phyloP scores from a whole-genome alignment of 1,140 invertebrate species.

The Uloborus diversus region DNA sequence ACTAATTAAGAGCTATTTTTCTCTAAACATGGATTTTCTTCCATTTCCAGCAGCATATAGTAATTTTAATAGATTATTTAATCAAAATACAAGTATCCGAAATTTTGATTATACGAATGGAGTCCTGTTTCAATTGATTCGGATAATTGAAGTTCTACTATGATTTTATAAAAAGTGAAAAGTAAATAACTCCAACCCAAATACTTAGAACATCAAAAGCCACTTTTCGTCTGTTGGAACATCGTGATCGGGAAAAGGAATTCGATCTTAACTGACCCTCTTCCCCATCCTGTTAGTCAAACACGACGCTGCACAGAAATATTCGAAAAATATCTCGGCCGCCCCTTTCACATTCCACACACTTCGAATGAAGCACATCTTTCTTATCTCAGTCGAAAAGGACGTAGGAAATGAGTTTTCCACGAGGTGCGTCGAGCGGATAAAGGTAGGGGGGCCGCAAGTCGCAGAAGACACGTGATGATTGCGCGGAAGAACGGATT shows the following conservation, averaged over 20 bases:
- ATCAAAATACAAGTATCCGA: too few relatives aligned
- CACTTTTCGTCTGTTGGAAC: neutral
- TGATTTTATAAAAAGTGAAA: too few relatives aligned
- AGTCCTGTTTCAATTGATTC: too few relatives aligned
- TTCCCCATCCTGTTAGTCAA: constrained; percentile 10
- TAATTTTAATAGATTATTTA: too few relatives aligned
- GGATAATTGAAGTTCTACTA: too few relatives aligned
- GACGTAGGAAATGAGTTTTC: constrained; percentile 39
- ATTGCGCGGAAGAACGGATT: constrained; percentile 40
- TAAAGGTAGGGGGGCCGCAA: constrained; percentile 1
- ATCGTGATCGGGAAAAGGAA: constrained; percentile 39
- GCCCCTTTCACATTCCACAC: neutral
- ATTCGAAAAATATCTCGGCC: neutral
- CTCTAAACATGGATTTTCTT: too few relatives aligned
- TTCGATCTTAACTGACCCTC: constrained; percentile 29
- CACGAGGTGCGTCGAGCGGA: constrained; percentile 31
- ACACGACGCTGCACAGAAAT: constrained; percentile 6
- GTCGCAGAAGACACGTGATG: constrained; percentile 17
- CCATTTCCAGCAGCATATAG: too few relatives aligned
- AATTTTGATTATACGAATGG: too few relatives aligned
- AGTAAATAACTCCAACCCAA: too few relatives aligned
- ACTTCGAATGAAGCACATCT: neutral
- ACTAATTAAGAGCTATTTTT: too few relatives aligned
- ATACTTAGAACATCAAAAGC: neutral
- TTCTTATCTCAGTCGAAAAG: neutral